These are phyloP conservation scores for Phalloptychus januarius DNA, from an alignment of 2,797 vertebrate species.

Conservation along the genomic window DNA sequence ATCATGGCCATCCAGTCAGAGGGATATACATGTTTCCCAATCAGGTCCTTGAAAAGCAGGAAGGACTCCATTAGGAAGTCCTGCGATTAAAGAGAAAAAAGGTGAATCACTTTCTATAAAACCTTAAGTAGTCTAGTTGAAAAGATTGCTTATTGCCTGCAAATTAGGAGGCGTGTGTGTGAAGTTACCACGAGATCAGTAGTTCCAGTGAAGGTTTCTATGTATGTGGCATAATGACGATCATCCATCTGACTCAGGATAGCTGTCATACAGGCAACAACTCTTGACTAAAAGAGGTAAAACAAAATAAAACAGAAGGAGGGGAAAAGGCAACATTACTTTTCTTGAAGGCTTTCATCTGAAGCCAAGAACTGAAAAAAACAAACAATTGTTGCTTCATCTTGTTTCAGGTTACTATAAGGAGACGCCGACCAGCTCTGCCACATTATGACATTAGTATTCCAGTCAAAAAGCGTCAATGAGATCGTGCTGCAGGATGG, in stretches of 20 bases:
- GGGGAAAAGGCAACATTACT: slow-evolving; percentile 30
- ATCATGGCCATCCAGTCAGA: slow-evolving; percentile 98
- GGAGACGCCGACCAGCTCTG: slow-evolving; percentile 10
- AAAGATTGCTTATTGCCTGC: background rate
- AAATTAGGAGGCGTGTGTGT: background rate
- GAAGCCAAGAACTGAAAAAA: slow-evolving; percentile 3
- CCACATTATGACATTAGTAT: slow-evolving; percentile 11
- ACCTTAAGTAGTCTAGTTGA: background rate
- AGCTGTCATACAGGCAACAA: slow-evolving; percentile 97
- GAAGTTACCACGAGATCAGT: slow-evolving; percentile 91
- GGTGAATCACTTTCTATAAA: background rate
- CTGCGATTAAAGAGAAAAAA: slow-evolving; percentile 70
- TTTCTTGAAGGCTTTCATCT: slow-evolving; percentile 21
- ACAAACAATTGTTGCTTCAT: background rate
- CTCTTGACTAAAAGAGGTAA: slow-evolving; percentile 84
- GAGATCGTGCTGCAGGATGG: slow-evolving; percentile 8
- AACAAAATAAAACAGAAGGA: slow-evolving; percentile 5
- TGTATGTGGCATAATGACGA: slow-evolving; percentile 90
- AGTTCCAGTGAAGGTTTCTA: slow-evolving; percentile 90
- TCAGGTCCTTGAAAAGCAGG: slow-evolving; percentile 94
- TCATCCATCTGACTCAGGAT: slow-evolving; percentile 95
- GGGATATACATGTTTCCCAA: slow-evolving; percentile 94
- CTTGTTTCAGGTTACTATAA: background rate
- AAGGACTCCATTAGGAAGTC: slow-evolving; percentile 98
- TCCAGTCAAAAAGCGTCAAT: slow-evolving; percentile 20